Conservation (phyloP, 2,797 vertebrate genomes). For the Synaphobranchus kaupii region DNA sequence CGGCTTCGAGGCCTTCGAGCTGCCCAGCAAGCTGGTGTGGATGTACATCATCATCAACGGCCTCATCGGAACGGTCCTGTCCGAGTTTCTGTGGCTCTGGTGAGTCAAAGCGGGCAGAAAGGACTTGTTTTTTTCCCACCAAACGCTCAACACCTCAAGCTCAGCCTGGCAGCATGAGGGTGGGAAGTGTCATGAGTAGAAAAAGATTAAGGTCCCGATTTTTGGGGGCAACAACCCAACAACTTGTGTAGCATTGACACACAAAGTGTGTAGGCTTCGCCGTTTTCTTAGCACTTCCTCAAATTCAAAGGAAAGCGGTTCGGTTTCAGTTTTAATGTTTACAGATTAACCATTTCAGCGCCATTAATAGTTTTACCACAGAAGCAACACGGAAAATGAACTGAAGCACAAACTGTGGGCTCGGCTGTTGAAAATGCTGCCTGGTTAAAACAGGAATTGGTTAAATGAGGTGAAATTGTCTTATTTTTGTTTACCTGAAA, state of each 20-base stretch:
- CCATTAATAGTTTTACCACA: neutral
- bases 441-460: neutral
- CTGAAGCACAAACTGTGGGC: neutral
- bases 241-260: neutral
- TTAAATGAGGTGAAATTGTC: neutral
- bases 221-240: neutral
- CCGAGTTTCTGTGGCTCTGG: conserved; percentile 98
- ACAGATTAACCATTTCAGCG: neutral
- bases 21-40: conserved; percentile 90
- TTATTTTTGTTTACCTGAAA: neutral
- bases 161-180: neutral
- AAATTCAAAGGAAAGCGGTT: neutral
- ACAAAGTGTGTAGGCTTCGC: neutral
- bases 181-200: neutral
- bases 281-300: neutral
- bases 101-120: conserved; percentile 56
- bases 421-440: neutral
- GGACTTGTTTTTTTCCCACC: neutral
- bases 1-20: conserved; percentile 91
- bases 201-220: neutral
- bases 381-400: neutral
- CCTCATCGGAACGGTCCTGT: conserved; percentile 93
- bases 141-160: neutral
- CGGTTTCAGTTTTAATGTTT: neutral
- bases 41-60: conserved; percentile 94